Evolutionary conservation across 2,888 invertebrate genomes (phyloP).

Genomic region (Lithosia quadra): DNA sequence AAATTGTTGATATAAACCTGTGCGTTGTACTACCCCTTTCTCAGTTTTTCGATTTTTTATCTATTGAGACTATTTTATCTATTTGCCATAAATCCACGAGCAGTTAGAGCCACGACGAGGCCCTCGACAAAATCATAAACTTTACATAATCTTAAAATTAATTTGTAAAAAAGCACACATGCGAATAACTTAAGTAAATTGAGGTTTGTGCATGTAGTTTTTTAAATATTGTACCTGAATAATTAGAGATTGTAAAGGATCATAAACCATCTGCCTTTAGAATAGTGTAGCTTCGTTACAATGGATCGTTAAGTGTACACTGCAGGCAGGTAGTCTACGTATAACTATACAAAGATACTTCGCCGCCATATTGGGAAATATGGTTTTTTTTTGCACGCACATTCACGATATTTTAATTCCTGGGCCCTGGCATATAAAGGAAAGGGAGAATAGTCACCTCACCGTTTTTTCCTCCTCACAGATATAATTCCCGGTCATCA

Average conservation of each 20-base stretch:
- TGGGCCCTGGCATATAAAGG: background rate
- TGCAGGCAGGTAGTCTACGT: slow-evolving; percentile 1
- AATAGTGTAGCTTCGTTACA: slow-evolving; percentile 6
- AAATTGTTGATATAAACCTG: too few species aligned
- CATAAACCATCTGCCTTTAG: slow-evolving; percentile 7
- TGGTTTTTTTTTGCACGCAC: background rate
- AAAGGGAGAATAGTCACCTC: background rate
- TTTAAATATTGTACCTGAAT: background rate
- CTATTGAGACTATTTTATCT: too few species aligned
- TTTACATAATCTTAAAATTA: background rate
- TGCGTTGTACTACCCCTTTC: too few species aligned
- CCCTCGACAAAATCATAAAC: too few species aligned
- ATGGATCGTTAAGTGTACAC: slow-evolving; percentile 15
- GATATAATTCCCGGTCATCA: too few species aligned
- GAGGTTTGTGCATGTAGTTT: background rate
- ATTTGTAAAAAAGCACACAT: background rate
- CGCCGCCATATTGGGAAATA: background rate
- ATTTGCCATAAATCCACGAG: too few species aligned
- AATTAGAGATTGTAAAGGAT: background rate
- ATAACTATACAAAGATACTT: background rate
- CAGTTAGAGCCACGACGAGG: too few species aligned
- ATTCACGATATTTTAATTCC: background rate
- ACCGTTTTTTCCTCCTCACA: too few species aligned
- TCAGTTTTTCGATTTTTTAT: too few species aligned
- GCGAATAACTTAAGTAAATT: background rate